Percentiles rank a stretch among this genome's conserved stretches.
These are phyloP conservation scores for Pocillopora verrucosa DNA, from an alignment of 64 coral and sea anemone species.

Conservation along the genomic window DNA sequence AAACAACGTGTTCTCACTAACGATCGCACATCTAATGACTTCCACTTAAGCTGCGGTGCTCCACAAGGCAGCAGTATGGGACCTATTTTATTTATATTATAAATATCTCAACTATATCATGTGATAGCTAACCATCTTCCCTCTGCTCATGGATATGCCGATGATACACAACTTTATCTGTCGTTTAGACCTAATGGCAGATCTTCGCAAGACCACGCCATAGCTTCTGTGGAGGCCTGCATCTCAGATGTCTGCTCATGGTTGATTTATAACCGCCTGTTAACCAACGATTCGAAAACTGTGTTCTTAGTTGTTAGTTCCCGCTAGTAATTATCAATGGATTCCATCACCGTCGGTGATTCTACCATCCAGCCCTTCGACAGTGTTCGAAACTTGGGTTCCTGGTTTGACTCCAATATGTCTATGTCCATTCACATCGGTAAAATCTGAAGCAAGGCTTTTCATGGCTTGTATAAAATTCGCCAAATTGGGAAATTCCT, in stretches of 20 bases:
- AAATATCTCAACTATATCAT: not conserved
- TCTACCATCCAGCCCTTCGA: not conserved
- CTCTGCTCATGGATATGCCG: constrained; percentile 4
- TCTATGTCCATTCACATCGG: constrained; percentile 36
- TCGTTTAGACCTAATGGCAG: constrained; percentile 12
- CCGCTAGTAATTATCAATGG: constrained; percentile 6
- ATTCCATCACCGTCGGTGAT: constrained; percentile 9
- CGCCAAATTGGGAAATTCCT: not conserved
- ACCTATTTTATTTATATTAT: constrained; percentile 10
- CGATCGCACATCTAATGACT: not conserved
- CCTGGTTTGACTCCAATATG: constrained; percentile 38
- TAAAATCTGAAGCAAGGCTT: constrained; percentile 44
- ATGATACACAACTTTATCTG: constrained; percentile 25
- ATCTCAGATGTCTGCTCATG: not conserved
- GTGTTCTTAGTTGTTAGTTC: constrained; percentile 37
- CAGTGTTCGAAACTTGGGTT: constrained; percentile 23
- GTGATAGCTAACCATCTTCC: not conserved
- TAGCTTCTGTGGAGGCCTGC: not conserved
- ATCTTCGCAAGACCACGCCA: not conserved
- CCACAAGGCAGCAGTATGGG: constrained; percentile 26
- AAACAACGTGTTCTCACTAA: not conserved
- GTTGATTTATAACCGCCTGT: not conserved
- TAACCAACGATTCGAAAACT: constrained; percentile 1
- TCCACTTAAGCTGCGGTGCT: constrained; percentile 10
- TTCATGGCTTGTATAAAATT: not conserved